Evolutionary conservation across 1,140 invertebrate genomes (phyloP).

Genomic region (Capitella teleta): DNA sequence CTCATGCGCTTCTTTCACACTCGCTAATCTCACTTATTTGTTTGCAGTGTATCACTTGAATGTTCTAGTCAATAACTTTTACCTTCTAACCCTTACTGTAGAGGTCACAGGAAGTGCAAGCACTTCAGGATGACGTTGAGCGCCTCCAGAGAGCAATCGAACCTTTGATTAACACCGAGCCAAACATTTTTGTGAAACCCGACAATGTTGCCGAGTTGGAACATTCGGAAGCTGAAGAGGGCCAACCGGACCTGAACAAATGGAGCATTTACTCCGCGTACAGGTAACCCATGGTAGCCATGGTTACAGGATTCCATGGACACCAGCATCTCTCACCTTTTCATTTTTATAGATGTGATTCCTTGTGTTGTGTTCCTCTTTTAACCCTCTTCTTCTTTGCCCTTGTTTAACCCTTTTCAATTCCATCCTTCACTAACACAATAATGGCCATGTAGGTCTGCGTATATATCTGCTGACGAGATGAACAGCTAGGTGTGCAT

Average conservation of each 20-base stretch:
- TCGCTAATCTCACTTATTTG: background rate
- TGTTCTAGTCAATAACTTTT: constrained; percentile 3
- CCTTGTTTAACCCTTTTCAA: no score
- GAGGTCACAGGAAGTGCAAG: constrained; percentile 25
- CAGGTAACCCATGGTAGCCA: no score
- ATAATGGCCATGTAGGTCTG: no score
- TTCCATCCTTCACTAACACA: no score
- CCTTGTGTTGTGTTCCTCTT: no score
- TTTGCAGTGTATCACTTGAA: constrained; percentile 3
- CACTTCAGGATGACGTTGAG: constrained; percentile 25
- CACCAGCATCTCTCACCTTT: no score
- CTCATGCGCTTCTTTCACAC: background rate
- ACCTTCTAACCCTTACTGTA: constrained; percentile 10
- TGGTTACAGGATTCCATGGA: no score
- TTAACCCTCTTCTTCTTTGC: no score
- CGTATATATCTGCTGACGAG: no score
- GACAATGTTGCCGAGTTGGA: constrained; percentile 10
- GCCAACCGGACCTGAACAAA: constrained; percentile 22
- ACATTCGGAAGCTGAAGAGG: constrained; percentile 12
- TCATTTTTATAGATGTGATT: no score
- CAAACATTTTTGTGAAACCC: constrained; percentile 23
- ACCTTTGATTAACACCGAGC: constrained; percentile 18
- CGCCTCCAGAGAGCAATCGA: constrained; percentile 21
- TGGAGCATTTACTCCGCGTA: constrained; percentile 30
- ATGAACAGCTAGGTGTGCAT: no score